Evolutionary conservation across 2,797 vertebrate species (phyloP), one percentile per base, ranked within the genome.

Genomic region (Anabas testudineus): DNA sequence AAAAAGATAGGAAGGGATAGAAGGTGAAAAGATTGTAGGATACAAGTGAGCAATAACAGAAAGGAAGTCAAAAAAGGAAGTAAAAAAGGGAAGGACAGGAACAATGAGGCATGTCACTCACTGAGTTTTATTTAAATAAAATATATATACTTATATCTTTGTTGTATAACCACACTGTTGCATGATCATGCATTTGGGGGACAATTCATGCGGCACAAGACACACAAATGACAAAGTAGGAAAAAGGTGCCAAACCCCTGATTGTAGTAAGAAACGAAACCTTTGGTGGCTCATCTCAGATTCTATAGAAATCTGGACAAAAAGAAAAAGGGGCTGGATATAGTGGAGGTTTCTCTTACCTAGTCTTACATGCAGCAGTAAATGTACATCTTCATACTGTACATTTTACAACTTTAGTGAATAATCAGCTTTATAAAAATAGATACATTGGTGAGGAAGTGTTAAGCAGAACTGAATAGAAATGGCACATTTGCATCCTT

Each of bases 251-350:
- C 92, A 93, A 93, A 93, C 92, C 92, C 92, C 92, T 86, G 92
- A 93, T 88, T 93, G 92, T 71, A 93, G 92, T 92, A 93, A 93
- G 91, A 92, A 93, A 93, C 92, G 92, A 93, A 93, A 93, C 88
- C 92, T 93, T 92, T 91, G 92, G 91, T 93, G 91, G 92, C 88
- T 93, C 92, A 93, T 91, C 92, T 93, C 92, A 91, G 92, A 93
- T 88, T 93, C 92, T 92, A 93, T 81, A 90, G 92, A 90, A 90
- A 93, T 91, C 92, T 93, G 90, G 88, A 93, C 91, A 93, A 86
- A 93, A 88, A 92, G 79, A 92, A 89, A 90, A 87, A 81, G 78
- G 83, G 82, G 76, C 88, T 85, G 43, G 82, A 81, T 93, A 81
- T 90, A 90, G 82, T 83, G 80, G 72, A 77, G 55, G 55, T 71